Percentiles rank a stretch among this genome's conserved stretches.
These are phyloP conservation scores for Strix uralensis DNA, from an alignment of 2,113 vertebrate species.

Conservation along the genomic window DNA sequence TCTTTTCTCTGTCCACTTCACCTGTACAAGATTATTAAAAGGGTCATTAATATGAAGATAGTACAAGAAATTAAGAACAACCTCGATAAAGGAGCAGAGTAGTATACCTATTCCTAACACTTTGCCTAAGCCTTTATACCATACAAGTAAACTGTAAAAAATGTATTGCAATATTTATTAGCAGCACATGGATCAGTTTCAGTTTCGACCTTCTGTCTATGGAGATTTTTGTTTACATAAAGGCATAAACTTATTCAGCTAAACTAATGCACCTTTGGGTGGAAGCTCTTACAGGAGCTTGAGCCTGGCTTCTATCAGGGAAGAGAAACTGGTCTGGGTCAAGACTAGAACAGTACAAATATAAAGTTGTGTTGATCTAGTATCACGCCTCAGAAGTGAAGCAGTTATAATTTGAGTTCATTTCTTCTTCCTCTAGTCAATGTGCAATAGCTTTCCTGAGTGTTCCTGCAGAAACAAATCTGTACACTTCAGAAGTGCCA, in stretches of 20 bases:
- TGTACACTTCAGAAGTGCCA: not conserved
- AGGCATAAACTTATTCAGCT: not conserved
- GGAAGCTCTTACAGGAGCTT: not conserved
- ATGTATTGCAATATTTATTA: not conserved
- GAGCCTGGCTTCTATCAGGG: not conserved
- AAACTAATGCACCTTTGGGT: not conserved
- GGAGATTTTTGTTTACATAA: not conserved
- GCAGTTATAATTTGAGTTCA: not conserved
- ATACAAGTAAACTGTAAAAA: not conserved
- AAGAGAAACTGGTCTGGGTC: not conserved
- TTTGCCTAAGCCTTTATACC: not conserved
- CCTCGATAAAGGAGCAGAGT: not conserved
- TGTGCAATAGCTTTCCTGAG: not conserved
- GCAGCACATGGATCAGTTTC: not conserved
- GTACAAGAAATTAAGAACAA: not conserved
- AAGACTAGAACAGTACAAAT: not conserved
- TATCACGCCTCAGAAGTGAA: not conserved
- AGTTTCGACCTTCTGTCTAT: not conserved
- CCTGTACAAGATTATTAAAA: conserved; percentile 73
- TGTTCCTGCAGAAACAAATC: not conserved
- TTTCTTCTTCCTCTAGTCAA: not conserved
- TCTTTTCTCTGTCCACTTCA: conserved; percentile 74
- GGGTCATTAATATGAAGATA: not conserved
- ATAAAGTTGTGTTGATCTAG: not conserved
- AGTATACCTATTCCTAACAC: not conserved